A percentile compares a stretch with the other conserved stretches of the same genome.
These are phyloP conservation scores for Dioctria linearis DNA, from an alignment of 2,888 invertebrate species.

Conservation along the genomic window DNA sequence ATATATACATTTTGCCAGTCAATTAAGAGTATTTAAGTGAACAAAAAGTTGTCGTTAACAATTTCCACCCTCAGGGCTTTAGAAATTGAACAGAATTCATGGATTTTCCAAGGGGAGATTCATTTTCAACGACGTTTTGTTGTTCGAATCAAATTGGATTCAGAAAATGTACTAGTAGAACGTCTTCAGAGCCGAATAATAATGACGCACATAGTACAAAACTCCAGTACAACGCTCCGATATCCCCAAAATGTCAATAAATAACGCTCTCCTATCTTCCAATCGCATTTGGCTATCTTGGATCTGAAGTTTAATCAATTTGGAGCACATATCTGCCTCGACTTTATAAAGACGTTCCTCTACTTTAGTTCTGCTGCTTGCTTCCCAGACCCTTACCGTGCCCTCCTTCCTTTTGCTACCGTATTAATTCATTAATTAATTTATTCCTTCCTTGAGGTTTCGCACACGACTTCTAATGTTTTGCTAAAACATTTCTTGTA, in stretches of 20 bases:
- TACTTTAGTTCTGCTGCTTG: background rate
- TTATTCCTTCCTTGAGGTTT: conserved; percentile 58
- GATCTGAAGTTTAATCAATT: conserved; percentile 59
- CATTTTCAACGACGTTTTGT: conserved; percentile 32
- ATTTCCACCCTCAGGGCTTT: background rate
- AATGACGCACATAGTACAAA: conserved; percentile 10
- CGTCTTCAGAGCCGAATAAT: conserved; percentile 41
- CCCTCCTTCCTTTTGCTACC: conserved; percentile 25
- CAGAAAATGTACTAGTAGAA: conserved; percentile 20
- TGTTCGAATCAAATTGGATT: conserved; percentile 32
- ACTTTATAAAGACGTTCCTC: conserved; percentile 53
- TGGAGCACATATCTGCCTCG: conserved; percentile 55
- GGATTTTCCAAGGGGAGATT: conserved; percentile 11
- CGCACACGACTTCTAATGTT: conserved; percentile 52
- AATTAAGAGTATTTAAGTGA: background rate
- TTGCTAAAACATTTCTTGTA: conserved; percentile 42
- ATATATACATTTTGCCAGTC: background rate
- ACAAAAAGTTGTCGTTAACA: background rate
- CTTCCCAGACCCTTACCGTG: background rate
- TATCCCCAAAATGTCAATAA: conserved; percentile 58
- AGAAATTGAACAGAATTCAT: background rate
- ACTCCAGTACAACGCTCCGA: conserved; percentile 55
- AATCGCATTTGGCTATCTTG: conserved; percentile 58
- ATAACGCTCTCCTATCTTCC: conserved; percentile 56
- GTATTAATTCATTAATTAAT: conserved; percentile 58